Evolutionary conservation across 2,888 invertebrate genomes (phyloP).

Genomic region (Micropterix aruncella): DNA sequence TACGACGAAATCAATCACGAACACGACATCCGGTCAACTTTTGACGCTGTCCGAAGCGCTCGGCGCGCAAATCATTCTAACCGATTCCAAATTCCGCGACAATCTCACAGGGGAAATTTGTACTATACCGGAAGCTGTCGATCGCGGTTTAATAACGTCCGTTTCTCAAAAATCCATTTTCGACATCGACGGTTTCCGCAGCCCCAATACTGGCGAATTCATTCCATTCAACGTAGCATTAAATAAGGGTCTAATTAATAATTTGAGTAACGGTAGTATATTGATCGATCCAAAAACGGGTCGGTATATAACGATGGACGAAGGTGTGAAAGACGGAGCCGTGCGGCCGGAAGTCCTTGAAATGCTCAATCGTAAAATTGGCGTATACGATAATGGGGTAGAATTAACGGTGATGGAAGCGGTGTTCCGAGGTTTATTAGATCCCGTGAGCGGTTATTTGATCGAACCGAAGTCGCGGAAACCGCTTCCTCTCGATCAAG

Average conservation of each 20-base stretch:
- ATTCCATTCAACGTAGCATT: slow-evolving; percentile 74
- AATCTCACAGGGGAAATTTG: slow-evolving; percentile 57
- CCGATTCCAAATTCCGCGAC: slow-evolving; percentile 63
- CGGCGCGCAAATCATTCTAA: slow-evolving; percentile 62
- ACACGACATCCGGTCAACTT: slow-evolving; percentile 64
- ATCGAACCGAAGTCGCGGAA: slow-evolving; percentile 58
- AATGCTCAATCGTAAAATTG: slow-evolving; percentile 72
- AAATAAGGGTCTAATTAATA: slow-evolving; percentile 61
- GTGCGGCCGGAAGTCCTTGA: slow-evolving; percentile 77
- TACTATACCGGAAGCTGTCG: slow-evolving; percentile 75
- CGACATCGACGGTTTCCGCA: slow-evolving; percentile 82
- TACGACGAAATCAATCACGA: slow-evolving; percentile 69
- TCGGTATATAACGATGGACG: slow-evolving; percentile 60
- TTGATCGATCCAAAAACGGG: slow-evolving; percentile 62
- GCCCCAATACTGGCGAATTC: slow-evolving; percentile 66
- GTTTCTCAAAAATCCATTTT: slow-evolving; percentile 81
- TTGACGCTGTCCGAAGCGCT: slow-evolving; percentile 78
- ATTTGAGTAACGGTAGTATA: slow-evolving; percentile 54
- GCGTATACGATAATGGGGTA: slow-evolving; percentile 58
- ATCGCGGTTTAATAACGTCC: slow-evolving; percentile 77
- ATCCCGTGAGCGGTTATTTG: slow-evolving; percentile 78
- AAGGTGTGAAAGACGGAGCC: slow-evolving; percentile 64
- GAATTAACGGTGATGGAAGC: slow-evolving; percentile 80
- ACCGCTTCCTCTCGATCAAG: slow-evolving; percentile 69
- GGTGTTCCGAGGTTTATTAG: slow-evolving; percentile 72